Conservation (phyloP, 2,888 invertebrate genomes). For the Temnothorax rugatulus region DNA sequence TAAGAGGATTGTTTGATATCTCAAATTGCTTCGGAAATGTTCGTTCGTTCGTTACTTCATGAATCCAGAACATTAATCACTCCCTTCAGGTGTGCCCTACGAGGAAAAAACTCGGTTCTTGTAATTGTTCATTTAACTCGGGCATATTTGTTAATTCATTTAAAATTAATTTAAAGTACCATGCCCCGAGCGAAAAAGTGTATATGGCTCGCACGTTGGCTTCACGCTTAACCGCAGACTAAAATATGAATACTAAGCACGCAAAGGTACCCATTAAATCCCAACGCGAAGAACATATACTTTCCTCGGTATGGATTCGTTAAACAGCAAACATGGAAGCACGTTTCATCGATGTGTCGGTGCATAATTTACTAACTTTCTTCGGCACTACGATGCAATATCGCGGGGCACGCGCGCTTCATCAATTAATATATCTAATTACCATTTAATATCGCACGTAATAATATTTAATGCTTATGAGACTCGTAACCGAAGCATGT, state of each 20-base stretch:
- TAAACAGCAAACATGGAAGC: not conserved
- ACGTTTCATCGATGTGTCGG: conserved; percentile 5
- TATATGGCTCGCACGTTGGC: conserved; percentile 14
- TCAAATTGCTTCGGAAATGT: not conserved
- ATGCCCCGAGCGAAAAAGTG: not conserved
- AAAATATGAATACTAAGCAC: conserved; percentile 42
- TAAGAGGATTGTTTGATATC: conserved; percentile 21
- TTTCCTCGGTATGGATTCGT: not conserved
- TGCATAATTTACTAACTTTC: conserved; percentile 8
- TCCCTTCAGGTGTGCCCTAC: not conserved
- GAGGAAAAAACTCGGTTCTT: not conserved
- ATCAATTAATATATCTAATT: conserved; percentile 32
- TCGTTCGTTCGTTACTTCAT: not conserved
- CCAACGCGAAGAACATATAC: not conserved
- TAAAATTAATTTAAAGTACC: conserved; percentile 16
- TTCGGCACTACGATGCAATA: not conserved
- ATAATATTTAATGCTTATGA: conserved; percentile 25
- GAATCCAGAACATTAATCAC: conserved; percentile 6
- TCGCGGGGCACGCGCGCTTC: not conserved
- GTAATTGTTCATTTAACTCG: conserved; percentile 19
- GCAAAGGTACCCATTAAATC: conserved; percentile 40
- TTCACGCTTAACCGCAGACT: conserved; percentile 11
- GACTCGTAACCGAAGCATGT: not conserved
- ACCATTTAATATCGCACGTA: conserved; percentile 5
- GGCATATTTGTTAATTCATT: conserved; percentile 36